Percentiles rank a stretch among this genome's conserved stretches.
These are phyloP conservation scores for Triplophysa yarkandensis DNA, from an alignment of 2,797 vertebrate species.

Conservation along the genomic window DNA sequence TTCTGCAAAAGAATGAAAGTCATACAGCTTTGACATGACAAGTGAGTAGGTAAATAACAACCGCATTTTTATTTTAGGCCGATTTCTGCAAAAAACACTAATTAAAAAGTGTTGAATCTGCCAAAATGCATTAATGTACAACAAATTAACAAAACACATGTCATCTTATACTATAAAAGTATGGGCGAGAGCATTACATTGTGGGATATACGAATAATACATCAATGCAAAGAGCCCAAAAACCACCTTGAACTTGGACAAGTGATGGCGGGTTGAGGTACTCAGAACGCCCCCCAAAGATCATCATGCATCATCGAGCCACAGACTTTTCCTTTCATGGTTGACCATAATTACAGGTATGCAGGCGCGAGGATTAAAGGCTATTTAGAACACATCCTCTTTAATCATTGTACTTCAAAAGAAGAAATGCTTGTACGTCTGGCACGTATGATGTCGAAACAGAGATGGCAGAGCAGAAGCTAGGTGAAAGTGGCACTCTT, in stretches of 20 bases:
- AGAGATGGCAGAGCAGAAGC: constrained; percentile 21
- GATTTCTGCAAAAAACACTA: no score
- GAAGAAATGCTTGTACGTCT: constrained; percentile 1
- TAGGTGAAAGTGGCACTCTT: constrained; percentile 42
- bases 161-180: no score
- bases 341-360: constrained; percentile 25
- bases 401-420: constrained; percentile 46
- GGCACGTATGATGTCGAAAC: constrained; percentile 27
- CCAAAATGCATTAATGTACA: no score
- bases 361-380: constrained; percentile 21
- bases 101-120: no score
- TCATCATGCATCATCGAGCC: not conserved
- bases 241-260: not conserved
- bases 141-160: no score
- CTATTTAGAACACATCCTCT: constrained; percentile 37
- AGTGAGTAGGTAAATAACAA: no score
- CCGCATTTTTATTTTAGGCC: no score
- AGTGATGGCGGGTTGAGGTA: not conserved
- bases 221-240: not conserved
- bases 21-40: no score
- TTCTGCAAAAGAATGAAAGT: no score
- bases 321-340: constrained; percentile 1
- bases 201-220: not conserved
- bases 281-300: not conserved
- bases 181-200: no score